Percentiles rank a stretch among this genome's conserved stretches.
phyloP scores from a whole-genome alignment of 2,888 invertebrate genomes.

The Lasioglossum marginatum region DNA sequence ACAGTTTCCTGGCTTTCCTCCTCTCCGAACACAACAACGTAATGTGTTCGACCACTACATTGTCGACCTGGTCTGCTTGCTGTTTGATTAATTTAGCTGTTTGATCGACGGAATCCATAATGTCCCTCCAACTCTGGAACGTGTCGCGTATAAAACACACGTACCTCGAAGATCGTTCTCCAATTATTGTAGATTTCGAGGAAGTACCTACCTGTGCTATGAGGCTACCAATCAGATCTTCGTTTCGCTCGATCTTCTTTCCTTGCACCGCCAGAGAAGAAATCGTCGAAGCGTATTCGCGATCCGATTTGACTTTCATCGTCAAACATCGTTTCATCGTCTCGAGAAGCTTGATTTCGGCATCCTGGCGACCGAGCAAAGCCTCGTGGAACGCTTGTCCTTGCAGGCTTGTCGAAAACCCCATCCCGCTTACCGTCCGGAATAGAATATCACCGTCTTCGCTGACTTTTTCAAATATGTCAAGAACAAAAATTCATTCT shows the following conservation, averaged over 20 bases:
- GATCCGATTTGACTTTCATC: slow-evolving; percentile 95
- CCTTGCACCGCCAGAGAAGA: slow-evolving; percentile 93
- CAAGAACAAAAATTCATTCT: slow-evolving; percentile 53
- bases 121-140: slow-evolving; percentile 90
- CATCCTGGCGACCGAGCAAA: slow-evolving; percentile 94
- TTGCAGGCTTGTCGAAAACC: slow-evolving; percentile 94
- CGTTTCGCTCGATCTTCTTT: slow-evolving; percentile 92
- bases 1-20: slow-evolving; percentile 93
- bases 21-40: slow-evolving; percentile 93
- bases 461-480: slow-evolving; percentile 29
- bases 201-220: slow-evolving; percentile 81
- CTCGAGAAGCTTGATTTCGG: slow-evolving; percentile 96
- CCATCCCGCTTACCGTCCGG: slow-evolving; percentile 85
- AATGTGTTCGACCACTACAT: slow-evolving; percentile 92
- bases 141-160: not conserved
- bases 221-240: slow-evolving; percentile 89
- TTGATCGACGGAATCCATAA: slow-evolving; percentile 95
- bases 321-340: slow-evolving; percentile 95
- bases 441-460: slow-evolving; percentile 37
- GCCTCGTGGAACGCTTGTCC: slow-evolving; percentile 96
- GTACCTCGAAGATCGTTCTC: not conserved
- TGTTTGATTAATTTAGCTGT: slow-evolving; percentile 92
- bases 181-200: not conserved
- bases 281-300: slow-evolving; percentile 95
- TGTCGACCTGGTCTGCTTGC: slow-evolving; percentile 94